Base-by-base conservation (phyloP, 1,140 invertebrate species). In the Pachyrhynchus sulphureomaculatus region DNA sequence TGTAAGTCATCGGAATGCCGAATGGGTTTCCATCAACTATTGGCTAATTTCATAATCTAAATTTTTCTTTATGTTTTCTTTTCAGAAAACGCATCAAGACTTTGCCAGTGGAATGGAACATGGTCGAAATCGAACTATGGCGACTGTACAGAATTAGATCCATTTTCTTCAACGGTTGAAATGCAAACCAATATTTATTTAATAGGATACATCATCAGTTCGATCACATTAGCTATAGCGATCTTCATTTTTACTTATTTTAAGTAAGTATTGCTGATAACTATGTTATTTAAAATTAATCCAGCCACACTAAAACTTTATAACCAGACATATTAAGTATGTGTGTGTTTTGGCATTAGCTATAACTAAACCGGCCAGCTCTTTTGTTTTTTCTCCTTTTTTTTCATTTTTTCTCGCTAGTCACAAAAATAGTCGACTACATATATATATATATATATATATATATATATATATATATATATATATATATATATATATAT, bases 161-260 rank as follows among this genome's bases (percentile, higher is more conserved):
- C 74, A 17, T 74, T 78, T 48, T 47, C 71, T 21, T 34, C 44
- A 2, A 69, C 67, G 12, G 61, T 72, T 18, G 75, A 79, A 34
- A 70, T 65, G 9, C 67, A 67, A 59, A 63, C 49, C 36, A 71
- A 63, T 34, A 85, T 92, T 21, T 92, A 91, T 74, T 84, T 88
- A 64, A 79, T 86, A 18, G 90, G 90, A 12, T 92, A 91, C 76
- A 82, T 82, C 13, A 76, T 91, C 29, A 92, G 90, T n/a, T 80
- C 92, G 5, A 78, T 88, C n/a, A 87, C 88, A 0, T 80, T 93
- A 10, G 77, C 84, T 9, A 78, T 90, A 23, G 91, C 91, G 17
- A 83, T 92, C 26, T 83, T 82, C 63, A 91, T 93, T 64, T 93
- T 93, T 77, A 75, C 91, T 29, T 89, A 89, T 74, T 92, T 89